Evolutionary conservation across 2,888 invertebrate genomes (phyloP), one percentile per base, ranked within the genome.

Genomic region (Caenorhabditis imperialis): DNA sequence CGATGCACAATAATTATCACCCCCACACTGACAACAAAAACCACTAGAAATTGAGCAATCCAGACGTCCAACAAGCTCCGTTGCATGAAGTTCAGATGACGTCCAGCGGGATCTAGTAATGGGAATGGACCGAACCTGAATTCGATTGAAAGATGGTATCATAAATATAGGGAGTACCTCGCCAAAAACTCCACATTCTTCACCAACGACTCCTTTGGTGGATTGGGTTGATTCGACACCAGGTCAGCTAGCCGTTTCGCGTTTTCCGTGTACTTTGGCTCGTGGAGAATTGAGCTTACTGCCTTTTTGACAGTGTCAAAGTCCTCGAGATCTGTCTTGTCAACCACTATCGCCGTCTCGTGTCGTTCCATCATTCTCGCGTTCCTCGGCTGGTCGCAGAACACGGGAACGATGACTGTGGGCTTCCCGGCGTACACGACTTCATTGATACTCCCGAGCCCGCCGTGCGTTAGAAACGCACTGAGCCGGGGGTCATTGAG

Each of bases 311-410:
- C 5, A 14, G 44, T 16, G 14, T 27, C 57, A 25, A 42, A 55
- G 27, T 67, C 44, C 14, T 40, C 55, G 27, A 74, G 20, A 18
- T 74, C 61, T 16, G 48, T 45, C 25, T 74, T 74, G 23, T 45
- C 33, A 2, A 74, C 47, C 14, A 67, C 42, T 5, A 67, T 60
- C 1, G 61, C 44, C 27, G 61, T 67, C 12, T 45, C 42, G 33
- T 74, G 74, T 50, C 74, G 33, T 16, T 57, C 45, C 10, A 74
- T 51, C 74, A 74, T 74, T 22, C 57, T 55, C 0, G 74, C 74
- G 57, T 74, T 74, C 48, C 74, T 45, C 1, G 48, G 44, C 44
- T 74, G 74, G 57, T 74, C 74, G 14, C 45, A 67, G 14, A 65
- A 65, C 8, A 65, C 54, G 30, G 74, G 60, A 53, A 71, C 51